phyloP scores from a whole-genome alignment of 2,888 invertebrate genomes.

The Tenthredo amoena region DNA sequence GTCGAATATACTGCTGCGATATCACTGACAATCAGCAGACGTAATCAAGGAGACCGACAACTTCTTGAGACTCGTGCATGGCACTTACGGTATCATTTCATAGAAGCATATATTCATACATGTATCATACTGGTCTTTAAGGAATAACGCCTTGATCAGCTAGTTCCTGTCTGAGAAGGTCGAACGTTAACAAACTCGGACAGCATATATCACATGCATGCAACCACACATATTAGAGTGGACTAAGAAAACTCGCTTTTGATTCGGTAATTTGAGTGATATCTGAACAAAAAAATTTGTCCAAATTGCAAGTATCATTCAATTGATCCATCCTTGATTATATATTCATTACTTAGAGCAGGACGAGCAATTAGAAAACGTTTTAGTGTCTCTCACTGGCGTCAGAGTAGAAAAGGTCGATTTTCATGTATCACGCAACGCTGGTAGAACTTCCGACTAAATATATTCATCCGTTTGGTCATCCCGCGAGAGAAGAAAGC shows the following conservation, averaged over 20 bases:
- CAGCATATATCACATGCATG: neutral
- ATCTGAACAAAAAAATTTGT: neutral
- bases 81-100: constrained; percentile 14
- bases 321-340: neutral
- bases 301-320: neutral
- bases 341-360: neutral
- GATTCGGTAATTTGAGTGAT: neutral
- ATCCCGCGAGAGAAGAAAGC: neutral
- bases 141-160: constrained; percentile 1
- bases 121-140: neutral
- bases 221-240: neutral
- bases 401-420: neutral
- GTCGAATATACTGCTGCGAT: neutral
- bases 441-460: neutral
- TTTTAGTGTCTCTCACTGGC: neutral
- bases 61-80: neutral
- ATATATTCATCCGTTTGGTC: constrained; percentile 16
- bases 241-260: neutral
- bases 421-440: neutral
- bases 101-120: neutral
- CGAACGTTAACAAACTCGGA: constrained; percentile 9
- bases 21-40: neutral
- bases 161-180: constrained; percentile 13
- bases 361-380: neutral
- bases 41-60: neutral